Percentiles rank a stretch among this genome's conserved stretches.
Conservation (phyloP, 2,797 vertebrate genomes). For the Ctenopoma kingsleyae region DNA sequence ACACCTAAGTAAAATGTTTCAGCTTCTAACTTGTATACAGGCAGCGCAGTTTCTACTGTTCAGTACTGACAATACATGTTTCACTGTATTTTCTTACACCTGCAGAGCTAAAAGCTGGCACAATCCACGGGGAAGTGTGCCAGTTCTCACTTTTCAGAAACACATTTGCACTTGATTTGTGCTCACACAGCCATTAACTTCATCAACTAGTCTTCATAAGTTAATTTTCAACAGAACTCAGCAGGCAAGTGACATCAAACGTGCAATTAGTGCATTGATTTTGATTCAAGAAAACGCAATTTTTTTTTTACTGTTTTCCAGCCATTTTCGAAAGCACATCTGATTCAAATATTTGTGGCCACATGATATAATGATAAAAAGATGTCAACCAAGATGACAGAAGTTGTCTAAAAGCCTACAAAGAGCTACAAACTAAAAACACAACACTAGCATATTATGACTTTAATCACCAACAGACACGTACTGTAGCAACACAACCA, state of each 20-base stretch:
- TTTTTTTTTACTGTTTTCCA: background rate
- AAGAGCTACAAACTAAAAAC: no score
- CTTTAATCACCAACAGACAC: no score
- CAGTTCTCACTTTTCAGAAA: constrained; percentile 42
- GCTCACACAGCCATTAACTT: constrained; percentile 35
- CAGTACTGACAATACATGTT: constrained; percentile 8
- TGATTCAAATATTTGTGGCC: background rate
- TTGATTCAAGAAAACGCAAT: background rate
- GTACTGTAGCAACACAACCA: no score
- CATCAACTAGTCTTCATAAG: constrained; percentile 4
- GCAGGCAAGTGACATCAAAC: background rate
- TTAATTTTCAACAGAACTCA: constrained; percentile 5
- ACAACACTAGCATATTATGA: no score
- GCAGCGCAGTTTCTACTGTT: background rate
- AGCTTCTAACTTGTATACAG: constrained; percentile 25
- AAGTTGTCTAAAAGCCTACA: background rate
- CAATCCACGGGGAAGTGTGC: constrained; percentile 27
- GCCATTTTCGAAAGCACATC: background rate
- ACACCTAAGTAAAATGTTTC: constrained; percentile 44
- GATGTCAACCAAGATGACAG: background rate
- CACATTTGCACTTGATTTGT: constrained; percentile 31
- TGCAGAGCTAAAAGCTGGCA: constrained; percentile 35
- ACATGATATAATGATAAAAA: background rate
- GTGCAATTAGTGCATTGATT: constrained; percentile 2
- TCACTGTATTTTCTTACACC: constrained; percentile 31